A percentile compares a stretch with the other conserved stretches of the same genome.
Conservation (phyloP, 2,113 vertebrate genomes). For the Pseudorhombus dupliciocellatus region DNA sequence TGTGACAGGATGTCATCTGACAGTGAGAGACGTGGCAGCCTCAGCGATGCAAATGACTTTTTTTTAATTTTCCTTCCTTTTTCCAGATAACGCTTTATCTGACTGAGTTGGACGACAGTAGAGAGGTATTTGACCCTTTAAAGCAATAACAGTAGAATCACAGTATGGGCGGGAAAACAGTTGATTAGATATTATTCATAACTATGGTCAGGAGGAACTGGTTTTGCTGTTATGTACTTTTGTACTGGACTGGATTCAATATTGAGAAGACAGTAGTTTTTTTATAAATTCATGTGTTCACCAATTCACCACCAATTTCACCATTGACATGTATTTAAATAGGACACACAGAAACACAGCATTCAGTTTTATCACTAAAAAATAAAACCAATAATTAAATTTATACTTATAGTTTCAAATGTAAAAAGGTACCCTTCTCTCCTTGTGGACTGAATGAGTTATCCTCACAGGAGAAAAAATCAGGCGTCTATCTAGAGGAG, state of each 20-base stretch:
- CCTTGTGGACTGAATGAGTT: not conserved
- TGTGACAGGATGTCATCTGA: constrained; percentile 84
- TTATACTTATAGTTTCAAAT: too few relatives aligned
- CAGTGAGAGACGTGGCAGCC: constrained; percentile 78
- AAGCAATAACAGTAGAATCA: not conserved
- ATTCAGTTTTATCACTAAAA: too few relatives aligned
- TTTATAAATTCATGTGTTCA: not conserved
- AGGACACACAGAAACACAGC: too few relatives aligned
- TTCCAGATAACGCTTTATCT: not conserved
- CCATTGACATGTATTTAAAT: too few relatives aligned
- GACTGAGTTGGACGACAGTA: not conserved
- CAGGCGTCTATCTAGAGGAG: constrained; percentile 16
- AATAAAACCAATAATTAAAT: too few relatives aligned
- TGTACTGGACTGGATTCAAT: not conserved
- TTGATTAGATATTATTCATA: not conserved
- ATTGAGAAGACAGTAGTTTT: too few relatives aligned
- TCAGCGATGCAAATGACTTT: constrained; percentile 77
- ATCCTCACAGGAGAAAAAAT: constrained; percentile 29
- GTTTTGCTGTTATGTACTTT: not conserved
- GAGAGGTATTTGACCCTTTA: not conserved
- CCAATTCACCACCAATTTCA: too few relatives aligned
- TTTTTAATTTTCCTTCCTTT: constrained; percentile 40
- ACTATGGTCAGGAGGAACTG: not conserved
- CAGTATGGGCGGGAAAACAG: not conserved
- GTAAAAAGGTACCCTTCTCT: not conserved